These are phyloP conservation scores for Cantharis rufa DNA, from an alignment of 2,888 invertebrate genomes.

Conservation along the genomic window DNA sequence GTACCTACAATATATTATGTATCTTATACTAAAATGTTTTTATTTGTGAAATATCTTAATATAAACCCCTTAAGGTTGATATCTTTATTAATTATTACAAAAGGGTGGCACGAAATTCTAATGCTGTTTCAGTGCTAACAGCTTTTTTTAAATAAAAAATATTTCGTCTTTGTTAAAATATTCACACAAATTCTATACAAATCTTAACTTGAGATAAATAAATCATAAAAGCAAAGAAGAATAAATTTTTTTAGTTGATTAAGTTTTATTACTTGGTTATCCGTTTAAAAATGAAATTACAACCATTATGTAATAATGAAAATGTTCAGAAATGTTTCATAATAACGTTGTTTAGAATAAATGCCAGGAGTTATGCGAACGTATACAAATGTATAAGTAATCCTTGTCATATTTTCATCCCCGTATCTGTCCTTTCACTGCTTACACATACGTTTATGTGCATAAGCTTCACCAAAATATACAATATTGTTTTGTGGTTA, in stretches of 20 bases:
- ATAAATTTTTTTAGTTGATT: not conserved
- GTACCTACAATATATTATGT: not conserved
- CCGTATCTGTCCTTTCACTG: conserved; percentile 22
- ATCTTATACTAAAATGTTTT: not conserved
- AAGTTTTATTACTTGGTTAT: not conserved
- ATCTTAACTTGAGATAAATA: too few species aligned
- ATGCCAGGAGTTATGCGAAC: not conserved
- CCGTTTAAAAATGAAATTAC: not conserved
- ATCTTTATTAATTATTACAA: not conserved
- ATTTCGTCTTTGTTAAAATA: not conserved
- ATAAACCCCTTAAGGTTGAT: too few species aligned
- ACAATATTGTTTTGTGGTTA: not conserved
- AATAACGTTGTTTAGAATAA: conserved; percentile 1
- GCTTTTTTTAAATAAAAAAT: not conserved
- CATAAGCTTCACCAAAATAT: conserved; percentile 13
- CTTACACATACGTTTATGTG: conserved; percentile 17
- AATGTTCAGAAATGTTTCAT: not conserved
- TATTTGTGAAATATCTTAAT: too few species aligned
- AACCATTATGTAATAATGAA: not conserved
- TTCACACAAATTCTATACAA: too few species aligned
- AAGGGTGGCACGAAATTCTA: not conserved
- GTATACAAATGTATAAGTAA: conserved; percentile 18
- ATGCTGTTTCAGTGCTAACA: not conserved
- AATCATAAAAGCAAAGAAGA: too few species aligned
- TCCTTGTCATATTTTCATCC: conserved; percentile 26